Percentiles rank a stretch among this genome's conserved stretches.
Conservation (phyloP, 1,140 invertebrate genomes). For the Plectus sambesii region DNA sequence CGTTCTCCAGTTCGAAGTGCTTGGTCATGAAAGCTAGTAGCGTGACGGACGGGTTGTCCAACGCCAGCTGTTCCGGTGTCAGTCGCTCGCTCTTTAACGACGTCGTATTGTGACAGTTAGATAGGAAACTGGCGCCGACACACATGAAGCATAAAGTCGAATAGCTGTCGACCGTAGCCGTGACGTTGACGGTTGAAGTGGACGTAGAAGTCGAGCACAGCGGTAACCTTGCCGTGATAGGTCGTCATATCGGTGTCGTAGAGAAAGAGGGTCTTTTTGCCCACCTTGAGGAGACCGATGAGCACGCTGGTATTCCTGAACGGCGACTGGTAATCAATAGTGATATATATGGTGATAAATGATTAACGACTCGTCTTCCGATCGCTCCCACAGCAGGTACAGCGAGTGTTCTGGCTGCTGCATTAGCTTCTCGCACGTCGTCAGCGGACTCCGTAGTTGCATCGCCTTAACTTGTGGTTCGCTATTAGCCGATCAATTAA, state of each 20-base stretch:
- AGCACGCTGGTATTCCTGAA: slow-evolving; percentile 50
- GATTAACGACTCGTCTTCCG: slow-evolving; percentile 27
- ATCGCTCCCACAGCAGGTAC: slow-evolving; percentile 36
- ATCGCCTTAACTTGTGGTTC: slow-evolving; percentile 17
- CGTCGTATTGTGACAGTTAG: too few species aligned
- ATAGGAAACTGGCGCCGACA: slow-evolving; percentile 23
- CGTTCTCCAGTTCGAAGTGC: slow-evolving; percentile 23
- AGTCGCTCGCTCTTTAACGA: too few species aligned
- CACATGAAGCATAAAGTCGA: slow-evolving; percentile 63
- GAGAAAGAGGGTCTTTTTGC: slow-evolving; percentile 69
- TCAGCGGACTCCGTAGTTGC: slow-evolving; percentile 22
- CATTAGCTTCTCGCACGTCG: slow-evolving; percentile 29
- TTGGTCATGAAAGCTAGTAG: slow-evolving; percentile 33
- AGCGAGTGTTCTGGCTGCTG: slow-evolving; percentile 28
- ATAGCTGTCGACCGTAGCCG: slow-evolving; percentile 63
- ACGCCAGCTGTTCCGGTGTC: slow-evolving; percentile 26
- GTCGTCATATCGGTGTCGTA: slow-evolving; percentile 53
- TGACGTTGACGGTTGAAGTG: slow-evolving; percentile 64
- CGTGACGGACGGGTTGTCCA: slow-evolving; percentile 36
- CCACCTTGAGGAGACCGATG: slow-evolving; percentile 69
- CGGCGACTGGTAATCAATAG: slow-evolving; percentile 24
- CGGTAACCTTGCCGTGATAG: slow-evolving; percentile 50
- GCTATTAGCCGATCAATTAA: slow-evolving; percentile 17
- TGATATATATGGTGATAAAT: not conserved
- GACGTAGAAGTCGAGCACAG: slow-evolving; percentile 75